A percentile compares a stretch with the other conserved stretches of the same genome.
Conservation (phyloP, 2,797 vertebrate genomes). For the Enteromius unitaeniatus region DNA sequence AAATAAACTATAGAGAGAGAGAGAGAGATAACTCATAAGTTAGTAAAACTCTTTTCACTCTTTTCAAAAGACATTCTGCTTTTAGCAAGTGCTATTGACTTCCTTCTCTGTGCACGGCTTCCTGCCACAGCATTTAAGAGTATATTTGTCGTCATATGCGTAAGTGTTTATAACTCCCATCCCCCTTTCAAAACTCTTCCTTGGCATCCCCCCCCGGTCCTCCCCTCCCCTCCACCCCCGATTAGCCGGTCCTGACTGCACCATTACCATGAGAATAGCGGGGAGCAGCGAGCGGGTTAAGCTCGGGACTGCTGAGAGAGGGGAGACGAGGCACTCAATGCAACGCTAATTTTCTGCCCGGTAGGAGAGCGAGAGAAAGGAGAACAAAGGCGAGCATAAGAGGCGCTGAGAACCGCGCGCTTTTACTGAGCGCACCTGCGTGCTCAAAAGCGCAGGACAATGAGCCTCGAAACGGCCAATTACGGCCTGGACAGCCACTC, state of each 20-base stretch:
- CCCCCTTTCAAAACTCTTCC: slow-evolving; percentile 47
- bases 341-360: slow-evolving; percentile 68
- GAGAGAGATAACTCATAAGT: no score
- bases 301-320: slow-evolving; percentile 60
- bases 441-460: slow-evolving; percentile 64
- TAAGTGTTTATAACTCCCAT: slow-evolving; percentile 49
- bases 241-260: slow-evolving; percentile 60
- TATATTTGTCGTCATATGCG: slow-evolving; percentile 42
- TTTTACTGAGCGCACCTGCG: slow-evolving; percentile 67
- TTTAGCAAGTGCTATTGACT: background rate
- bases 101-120: slow-evolving; percentile 12
- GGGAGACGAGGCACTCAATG: slow-evolving; percentile 63
- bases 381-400: slow-evolving; percentile 65
- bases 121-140: slow-evolving; percentile 28
- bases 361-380: slow-evolving; percentile 62
- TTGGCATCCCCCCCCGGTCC: slow-evolving; percentile 39
- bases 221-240: slow-evolving; percentile 56
- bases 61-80: background rate
- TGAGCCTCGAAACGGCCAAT: slow-evolving; percentile 64
- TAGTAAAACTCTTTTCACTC: no score
- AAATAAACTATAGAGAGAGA: no score
- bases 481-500: slow-evolving; percentile 59
- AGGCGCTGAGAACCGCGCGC: slow-evolving; percentile 61
- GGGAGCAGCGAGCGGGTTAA: slow-evolving; percentile 63
- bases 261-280: slow-evolving; percentile 68